Conservation (phyloP, 2,888 invertebrate genomes). For the Orthonevra nobilis region DNA sequence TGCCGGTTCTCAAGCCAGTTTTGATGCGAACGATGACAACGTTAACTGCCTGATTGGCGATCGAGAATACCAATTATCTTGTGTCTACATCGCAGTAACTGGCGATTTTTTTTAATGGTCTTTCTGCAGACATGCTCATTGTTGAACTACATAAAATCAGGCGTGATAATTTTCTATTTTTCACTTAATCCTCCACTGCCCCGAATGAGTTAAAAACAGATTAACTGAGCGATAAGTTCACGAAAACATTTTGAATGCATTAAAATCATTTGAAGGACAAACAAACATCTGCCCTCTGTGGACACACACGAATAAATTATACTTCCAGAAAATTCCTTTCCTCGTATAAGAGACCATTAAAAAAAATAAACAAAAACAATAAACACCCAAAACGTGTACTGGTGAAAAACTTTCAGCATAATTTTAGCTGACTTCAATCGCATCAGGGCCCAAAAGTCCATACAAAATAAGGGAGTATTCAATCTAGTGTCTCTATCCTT, state of each 20-base stretch:
- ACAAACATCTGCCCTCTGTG: constrained; percentile 59
- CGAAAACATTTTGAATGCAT: constrained; percentile 13
- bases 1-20: background rate
- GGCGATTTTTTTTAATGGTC: too few relatives aligned
- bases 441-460: constrained; percentile 53
- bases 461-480: constrained; percentile 67
- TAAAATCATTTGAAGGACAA: constrained; percentile 2
- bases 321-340: constrained; percentile 39
- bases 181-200: too few relatives aligned
- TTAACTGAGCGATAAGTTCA: constrained; percentile 31
- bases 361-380: background rate
- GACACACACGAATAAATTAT: constrained; percentile 62
- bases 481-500: constrained; percentile 55
- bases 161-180: too few relatives aligned
- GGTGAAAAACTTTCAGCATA: constrained; percentile 67
- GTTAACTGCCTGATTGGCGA: background rate
- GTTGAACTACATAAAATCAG: too few relatives aligned
- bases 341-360: too few relatives aligned
- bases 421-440: constrained; percentile 69
- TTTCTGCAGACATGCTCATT: too few relatives aligned
- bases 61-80: too few relatives aligned
- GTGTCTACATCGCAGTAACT: too few relatives aligned
- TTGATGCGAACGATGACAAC: constrained; percentile 31
- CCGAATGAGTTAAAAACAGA: too few relatives aligned
- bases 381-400: constrained; percentile 34